Percentiles rank a stretch among this genome's conserved stretches.
Conservation (phyloP, 1,140 invertebrate genomes). For the Drosophila nannoptera region DNA sequence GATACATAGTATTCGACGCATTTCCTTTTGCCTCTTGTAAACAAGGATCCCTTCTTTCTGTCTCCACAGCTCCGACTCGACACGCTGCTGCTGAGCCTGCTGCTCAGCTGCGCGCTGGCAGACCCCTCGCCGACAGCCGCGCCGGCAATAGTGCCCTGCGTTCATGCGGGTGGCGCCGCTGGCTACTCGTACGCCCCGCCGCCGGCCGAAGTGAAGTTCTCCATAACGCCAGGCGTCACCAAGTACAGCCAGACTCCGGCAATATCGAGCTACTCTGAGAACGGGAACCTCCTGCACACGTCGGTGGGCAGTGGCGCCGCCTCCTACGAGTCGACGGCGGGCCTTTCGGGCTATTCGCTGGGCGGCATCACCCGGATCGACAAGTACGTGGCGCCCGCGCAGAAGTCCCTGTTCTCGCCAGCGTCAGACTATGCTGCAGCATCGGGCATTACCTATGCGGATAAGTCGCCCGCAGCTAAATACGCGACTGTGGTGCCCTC, state of each 20-base stretch:
- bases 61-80: conserved; percentile 38
- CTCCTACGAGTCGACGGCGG: conserved; percentile 59
- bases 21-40: background rate
- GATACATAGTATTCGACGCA: too few relatives aligned
- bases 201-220: conserved; percentile 68
- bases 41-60: background rate
- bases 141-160: conserved; percentile 55
- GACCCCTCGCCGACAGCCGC: conserved; percentile 56
- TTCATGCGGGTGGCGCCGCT: conserved; percentile 52
- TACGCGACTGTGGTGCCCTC: conserved; percentile 70
- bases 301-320: conserved; percentile 52
- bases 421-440: conserved; percentile 56
- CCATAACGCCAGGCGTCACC: conserved; percentile 62
- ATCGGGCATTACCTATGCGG: conserved; percentile 67
- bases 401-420: conserved; percentile 54
- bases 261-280: conserved; percentile 67
- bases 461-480: conserved; percentile 74
- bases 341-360: conserved; percentile 53
- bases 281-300: conserved; percentile 59
- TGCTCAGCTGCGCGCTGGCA: conserved; percentile 51
- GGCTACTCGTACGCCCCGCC: conserved; percentile 66
- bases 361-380: conserved; percentile 53
- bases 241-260: conserved; percentile 63
- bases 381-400: conserved; percentile 62
- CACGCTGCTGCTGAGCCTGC: conserved; percentile 53